These are phyloP conservation scores for Chamaetylas fuelleborni DNA, from an alignment of 2,113 vertebrate genomes.

Conservation along the genomic window DNA sequence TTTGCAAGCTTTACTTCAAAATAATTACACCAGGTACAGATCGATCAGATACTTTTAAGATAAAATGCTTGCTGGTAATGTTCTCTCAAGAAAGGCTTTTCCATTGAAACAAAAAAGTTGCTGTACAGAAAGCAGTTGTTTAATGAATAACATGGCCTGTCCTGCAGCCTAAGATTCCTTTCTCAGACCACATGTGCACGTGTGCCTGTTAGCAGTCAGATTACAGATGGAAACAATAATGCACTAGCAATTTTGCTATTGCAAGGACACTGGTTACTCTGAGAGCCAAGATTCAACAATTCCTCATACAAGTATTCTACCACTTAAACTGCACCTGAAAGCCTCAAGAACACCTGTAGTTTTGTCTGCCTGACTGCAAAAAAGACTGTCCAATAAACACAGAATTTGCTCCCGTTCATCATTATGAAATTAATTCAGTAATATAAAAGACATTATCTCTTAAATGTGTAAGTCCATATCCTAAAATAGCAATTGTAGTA, in stretches of 20 bases:
- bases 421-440: not conserved
- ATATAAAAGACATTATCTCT: not conserved
- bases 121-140: not conserved
- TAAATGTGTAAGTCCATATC: not conserved
- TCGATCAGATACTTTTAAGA: not conserved
- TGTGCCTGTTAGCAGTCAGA: not conserved
- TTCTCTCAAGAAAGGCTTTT: not conserved
- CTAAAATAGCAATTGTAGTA: not conserved
- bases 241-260: not conserved
- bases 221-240: not conserved
- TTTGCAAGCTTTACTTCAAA: constrained; percentile 55
- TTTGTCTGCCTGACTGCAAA: not conserved
- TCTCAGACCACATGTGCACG: not conserved
- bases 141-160: not conserved
- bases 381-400: not conserved
- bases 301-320: not conserved
- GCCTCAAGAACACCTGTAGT: not conserved
- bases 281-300: not conserved
- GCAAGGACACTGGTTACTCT: not conserved
- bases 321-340: not conserved
- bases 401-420: not conserved
- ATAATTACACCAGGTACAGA: constrained; percentile 40
- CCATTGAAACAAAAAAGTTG: not conserved
- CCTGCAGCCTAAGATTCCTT: not conserved
- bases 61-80: not conserved